phyloP scores from a whole-genome alignment of 2,113 vertebrate species.

The Phyllostomus hastatus region DNA sequence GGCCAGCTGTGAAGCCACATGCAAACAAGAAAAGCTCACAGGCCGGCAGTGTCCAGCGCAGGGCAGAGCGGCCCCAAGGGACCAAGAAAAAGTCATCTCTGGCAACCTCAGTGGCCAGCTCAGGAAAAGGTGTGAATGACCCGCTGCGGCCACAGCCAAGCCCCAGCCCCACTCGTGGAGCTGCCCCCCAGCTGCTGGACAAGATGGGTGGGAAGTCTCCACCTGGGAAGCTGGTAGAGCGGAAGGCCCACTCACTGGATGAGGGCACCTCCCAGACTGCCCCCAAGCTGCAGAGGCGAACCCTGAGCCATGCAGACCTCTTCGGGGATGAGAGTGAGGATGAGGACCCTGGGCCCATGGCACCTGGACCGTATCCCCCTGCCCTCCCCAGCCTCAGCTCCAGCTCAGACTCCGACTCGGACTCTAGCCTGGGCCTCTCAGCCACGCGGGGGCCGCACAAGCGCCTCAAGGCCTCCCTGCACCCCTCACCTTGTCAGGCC shows the following conservation, averaged over 20 bases:
- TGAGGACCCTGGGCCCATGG: constrained; percentile 68
- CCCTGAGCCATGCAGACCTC: constrained; percentile 91
- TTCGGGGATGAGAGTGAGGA: constrained; percentile 97
- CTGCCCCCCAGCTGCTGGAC: constrained; percentile 70
- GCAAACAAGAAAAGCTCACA: constrained; percentile 59
- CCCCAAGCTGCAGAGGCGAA: constrained; percentile 76
- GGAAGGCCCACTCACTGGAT: constrained; percentile 61
- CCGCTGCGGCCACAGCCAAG: background rate
- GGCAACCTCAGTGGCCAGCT: constrained; percentile 52
- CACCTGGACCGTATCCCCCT: constrained; percentile 31
- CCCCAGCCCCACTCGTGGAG: constrained; percentile 45
- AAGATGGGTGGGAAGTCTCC: constrained; percentile 56
- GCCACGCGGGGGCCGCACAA: constrained; percentile 65
- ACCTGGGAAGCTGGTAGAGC: constrained; percentile 33
- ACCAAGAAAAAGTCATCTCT: constrained; percentile 68
- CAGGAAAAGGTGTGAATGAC: constrained; percentile 75
- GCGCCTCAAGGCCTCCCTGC: constrained; percentile 63
- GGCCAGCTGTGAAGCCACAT: constrained; percentile 72
- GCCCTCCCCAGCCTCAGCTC: constrained; percentile 76
- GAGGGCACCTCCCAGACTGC: constrained; percentile 41
- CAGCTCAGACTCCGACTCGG: constrained; percentile 49
- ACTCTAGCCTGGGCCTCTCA: constrained; percentile 1
- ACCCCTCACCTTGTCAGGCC: background rate
- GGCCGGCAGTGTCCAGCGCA: constrained; percentile 75
- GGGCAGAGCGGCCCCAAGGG: constrained; percentile 68